phyloP scores from a whole-genome alignment of 1,140 invertebrate species.

The Penaeus chinensis region DNA sequence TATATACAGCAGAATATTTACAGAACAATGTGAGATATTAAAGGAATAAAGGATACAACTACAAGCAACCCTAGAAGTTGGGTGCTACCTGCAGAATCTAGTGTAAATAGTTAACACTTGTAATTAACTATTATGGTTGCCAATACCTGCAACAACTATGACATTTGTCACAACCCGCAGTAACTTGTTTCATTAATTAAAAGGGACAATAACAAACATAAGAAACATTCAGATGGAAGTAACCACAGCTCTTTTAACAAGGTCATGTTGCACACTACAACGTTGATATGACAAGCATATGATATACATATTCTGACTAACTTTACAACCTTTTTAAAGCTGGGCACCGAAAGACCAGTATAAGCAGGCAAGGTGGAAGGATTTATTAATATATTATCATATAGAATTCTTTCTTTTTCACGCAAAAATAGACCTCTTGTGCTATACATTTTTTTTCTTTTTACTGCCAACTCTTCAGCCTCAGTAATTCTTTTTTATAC shows the following conservation, averaged over 20 bases:
- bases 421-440: conserved; percentile 32
- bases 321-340: neutral
- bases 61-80: too few species aligned
- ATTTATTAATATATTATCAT: conserved; percentile 8
- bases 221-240: conserved; percentile 33
- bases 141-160: conserved; percentile 1
- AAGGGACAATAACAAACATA: conserved; percentile 25
- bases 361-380: conserved; percentile 28
- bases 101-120: too few species aligned
- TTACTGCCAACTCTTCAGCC: conserved; percentile 27
- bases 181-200: conserved; percentile 16
- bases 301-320: neutral
- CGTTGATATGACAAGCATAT: neutral
- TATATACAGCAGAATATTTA: conserved; percentile 27
- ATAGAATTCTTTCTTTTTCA: conserved; percentile 5
- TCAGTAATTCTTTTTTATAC: conserved; percentile 18
- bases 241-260: conserved; percentile 23
- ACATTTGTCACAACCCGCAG: neutral
- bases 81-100: too few species aligned
- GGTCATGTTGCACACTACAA: neutral
- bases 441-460: neutral
- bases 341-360: conserved; percentile 24
- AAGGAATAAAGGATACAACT: neutral
- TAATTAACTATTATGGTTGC: too few species aligned
- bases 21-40: conserved; percentile 14